Conservation (phyloP, 64 coral and sea anemone species). For the Pocillopora verrucosa region DNA sequence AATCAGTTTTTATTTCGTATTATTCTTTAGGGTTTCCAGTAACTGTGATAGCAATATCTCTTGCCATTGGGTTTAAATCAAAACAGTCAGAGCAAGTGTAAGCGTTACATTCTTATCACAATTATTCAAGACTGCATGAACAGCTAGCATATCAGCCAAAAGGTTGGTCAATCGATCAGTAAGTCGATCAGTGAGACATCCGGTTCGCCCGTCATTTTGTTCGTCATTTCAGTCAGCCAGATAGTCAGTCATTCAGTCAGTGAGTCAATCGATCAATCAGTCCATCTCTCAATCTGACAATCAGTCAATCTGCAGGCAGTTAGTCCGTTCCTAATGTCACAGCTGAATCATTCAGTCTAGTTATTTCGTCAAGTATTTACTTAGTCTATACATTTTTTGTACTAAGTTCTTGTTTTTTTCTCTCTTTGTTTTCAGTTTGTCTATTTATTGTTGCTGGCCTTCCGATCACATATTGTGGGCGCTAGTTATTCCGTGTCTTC, state of each 20-base stretch:
- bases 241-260: background rate
- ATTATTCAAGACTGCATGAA: background rate
- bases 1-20: background rate
- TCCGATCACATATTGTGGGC: constrained; percentile 80
- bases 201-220: background rate
- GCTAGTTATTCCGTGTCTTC: constrained; percentile 66
- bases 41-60: constrained; percentile 53
- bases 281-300: background rate
- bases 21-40: constrained; percentile 50
- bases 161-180: background rate
- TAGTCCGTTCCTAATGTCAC: too few species aligned
- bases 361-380: too few species aligned
- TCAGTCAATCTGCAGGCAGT: background rate
- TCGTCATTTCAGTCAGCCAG: background rate
- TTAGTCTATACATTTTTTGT: too few species aligned
- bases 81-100: constrained; percentile 25
- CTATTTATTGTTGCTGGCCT: constrained; percentile 80
- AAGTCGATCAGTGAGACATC: background rate
- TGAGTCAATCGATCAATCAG: background rate
- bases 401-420: background rate
- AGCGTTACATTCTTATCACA: constrained; percentile 25
- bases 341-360: too few species aligned
- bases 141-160: background rate
- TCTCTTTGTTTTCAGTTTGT: constrained; percentile 27
- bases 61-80: constrained; percentile 48